Evolutionary conservation across 2,113 vertebrate genomes (phyloP), one percentile per base, ranked within the genome.

Genomic region (Prunella fulvescens): DNA sequence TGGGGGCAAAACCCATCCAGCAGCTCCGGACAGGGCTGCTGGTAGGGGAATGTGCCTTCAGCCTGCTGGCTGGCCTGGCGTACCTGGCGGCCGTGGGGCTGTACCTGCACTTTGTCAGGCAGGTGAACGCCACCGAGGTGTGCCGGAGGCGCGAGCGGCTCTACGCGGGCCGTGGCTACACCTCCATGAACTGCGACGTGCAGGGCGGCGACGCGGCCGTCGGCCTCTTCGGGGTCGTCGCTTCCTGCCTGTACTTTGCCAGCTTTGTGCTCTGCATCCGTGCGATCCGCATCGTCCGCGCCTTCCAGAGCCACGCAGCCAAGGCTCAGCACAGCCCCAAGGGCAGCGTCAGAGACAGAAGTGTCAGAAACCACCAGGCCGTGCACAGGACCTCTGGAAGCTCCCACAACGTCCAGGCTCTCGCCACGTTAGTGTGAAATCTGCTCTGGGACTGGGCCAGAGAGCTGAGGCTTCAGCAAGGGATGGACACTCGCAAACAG

Each of bases 121-220:
- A 60, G 53, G 97, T 99, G 57, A 99, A 99, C 62, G 28, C 98
- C 47, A 99, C 98, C 0, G 98, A 99, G 0, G 93, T 98, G 35
- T 99, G 99, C 88, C 18, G 64, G 88, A 62, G 31, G 82, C 98
- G 99, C 0, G 98, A 98, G 95, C 95, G 98, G 35, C 90, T 99
- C 45, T 99, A 99, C 2, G 96, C 97, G 0, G 94, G 98, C 18
- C 97, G 93, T 3, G 98, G 99, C 51, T 98, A 98, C 64, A 99
- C 98, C 54, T 99, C 98, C 96, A 98, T 99, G 98, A 98, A 92
- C 97, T 99, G 99, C 2, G 90, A 83, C 1, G 98, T 99, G 20
- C 95, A 98, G 65, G 99, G 99, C 0, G 98, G 96, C 0, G 99
- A 99, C 0, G 99, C 98, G 0, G 97, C 98, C 0, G 98, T 99